Conservation (phyloP, 2,113 vertebrate genomes). For the Pseudorhombus dupliciocellatus region DNA sequence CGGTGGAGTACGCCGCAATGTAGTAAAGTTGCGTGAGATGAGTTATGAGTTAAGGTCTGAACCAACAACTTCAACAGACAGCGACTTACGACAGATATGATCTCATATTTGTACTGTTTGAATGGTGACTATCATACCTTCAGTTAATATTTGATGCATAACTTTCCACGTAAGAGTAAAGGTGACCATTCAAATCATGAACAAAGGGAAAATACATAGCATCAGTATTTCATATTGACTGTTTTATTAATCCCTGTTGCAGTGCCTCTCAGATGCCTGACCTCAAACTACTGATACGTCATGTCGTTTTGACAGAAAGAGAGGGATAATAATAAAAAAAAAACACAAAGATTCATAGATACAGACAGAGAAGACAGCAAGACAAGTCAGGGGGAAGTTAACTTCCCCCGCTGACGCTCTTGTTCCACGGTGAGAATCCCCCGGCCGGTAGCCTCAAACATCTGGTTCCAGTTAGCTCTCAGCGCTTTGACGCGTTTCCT, state of each 20-base stretch:
- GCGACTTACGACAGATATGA: neutral
- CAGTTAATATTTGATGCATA: neutral
- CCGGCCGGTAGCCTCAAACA: slow-evolving; percentile 78
- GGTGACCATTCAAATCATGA: neutral
- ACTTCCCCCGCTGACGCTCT: slow-evolving; percentile 82
- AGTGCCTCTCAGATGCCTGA: slow-evolving; percentile 9
- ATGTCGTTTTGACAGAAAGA: slow-evolving; percentile 35
- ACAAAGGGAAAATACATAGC: slow-evolving; percentile 1
- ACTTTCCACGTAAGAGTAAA: neutral
- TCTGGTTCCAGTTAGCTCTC: slow-evolving; percentile 84
- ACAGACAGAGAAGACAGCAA: slow-evolving; percentile 54
- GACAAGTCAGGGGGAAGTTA: slow-evolving; percentile 69
- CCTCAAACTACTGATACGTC: slow-evolving; percentile 33
- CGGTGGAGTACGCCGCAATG: slow-evolving; percentile 21
- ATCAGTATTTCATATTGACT: neutral
- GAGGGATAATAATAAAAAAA: slow-evolving; percentile 28
- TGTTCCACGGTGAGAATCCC: slow-evolving; percentile 83
- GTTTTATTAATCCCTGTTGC: slow-evolving; percentile 18
- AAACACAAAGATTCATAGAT: slow-evolving; percentile 45
- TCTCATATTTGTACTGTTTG: neutral
- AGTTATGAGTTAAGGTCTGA: slow-evolving; percentile 16
- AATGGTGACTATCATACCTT: neutral
- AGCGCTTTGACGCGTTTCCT: slow-evolving; percentile 88
- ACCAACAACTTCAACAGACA: slow-evolving; percentile 13
- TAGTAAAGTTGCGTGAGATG: slow-evolving; percentile 45